phyloP scores from a whole-genome alignment of 2,797 vertebrate species.

The Gymnocypris eckloni region DNA sequence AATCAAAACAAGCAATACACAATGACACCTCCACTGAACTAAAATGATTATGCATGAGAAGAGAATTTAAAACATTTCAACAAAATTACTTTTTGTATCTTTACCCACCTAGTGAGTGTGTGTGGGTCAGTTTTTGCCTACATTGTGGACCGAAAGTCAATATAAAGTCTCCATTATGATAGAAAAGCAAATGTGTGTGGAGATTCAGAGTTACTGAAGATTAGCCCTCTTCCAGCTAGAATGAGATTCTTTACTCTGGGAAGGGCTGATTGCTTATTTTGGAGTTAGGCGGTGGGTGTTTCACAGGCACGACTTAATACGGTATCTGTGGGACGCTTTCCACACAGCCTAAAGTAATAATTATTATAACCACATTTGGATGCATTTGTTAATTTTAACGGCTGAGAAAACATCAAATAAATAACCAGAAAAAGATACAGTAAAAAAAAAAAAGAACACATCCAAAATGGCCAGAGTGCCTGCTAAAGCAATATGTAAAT shows the following conservation, averaged over 20 bases:
- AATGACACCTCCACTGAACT: not conserved
- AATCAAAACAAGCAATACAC: not conserved
- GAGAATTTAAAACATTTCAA: constrained; percentile 1
- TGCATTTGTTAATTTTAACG: constrained; percentile 3
- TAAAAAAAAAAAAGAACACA: not conserved
- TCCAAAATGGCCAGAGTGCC: not conserved
- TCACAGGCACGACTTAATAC: constrained; percentile 25
- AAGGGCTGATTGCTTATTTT: constrained; percentile 57
- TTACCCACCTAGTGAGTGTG: constrained; percentile 22
- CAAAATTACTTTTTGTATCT: constrained; percentile 65
- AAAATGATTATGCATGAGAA: not conserved
- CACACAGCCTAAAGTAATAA: constrained; percentile 41
- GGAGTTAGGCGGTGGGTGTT: constrained; percentile 47
- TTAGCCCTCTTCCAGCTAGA: constrained; percentile 41
- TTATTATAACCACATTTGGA: constrained; percentile 22
- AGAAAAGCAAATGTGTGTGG: constrained; percentile 50
- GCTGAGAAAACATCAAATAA: not conserved
- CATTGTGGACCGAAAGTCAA: not conserved
- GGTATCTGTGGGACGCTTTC: constrained; percentile 30
- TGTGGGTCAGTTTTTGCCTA: constrained; percentile 59
- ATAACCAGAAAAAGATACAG: not conserved
- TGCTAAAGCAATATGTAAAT: not conserved
- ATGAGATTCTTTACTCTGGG: constrained; percentile 58
- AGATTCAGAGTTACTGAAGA: constrained; percentile 64
- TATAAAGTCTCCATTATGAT: not conserved